Evolutionary conservation across 64 coral and sea anemone species (phyloP).

Genomic region (Stylophora pistillata): DNA sequence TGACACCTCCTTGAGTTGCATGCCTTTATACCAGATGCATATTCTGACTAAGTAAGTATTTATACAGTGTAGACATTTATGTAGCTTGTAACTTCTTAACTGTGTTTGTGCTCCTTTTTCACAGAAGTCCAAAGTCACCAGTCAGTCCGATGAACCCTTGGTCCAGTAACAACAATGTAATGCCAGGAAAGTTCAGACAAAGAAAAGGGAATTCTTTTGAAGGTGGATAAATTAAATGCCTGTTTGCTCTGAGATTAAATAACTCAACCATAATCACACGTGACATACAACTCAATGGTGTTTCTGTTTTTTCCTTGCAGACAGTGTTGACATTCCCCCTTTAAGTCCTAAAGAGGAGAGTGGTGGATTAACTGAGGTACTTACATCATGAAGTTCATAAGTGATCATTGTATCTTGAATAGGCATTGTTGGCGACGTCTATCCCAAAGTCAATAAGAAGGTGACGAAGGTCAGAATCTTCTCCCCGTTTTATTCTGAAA

Average conservation of each 20-base stretch:
- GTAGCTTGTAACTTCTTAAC: too few species aligned
- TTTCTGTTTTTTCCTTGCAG: not conserved
- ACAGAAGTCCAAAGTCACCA: constrained; percentile 20
- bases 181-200: not conserved
- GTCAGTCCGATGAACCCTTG: constrained; percentile 6
- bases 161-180: not conserved
- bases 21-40: too few species aligned
- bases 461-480: too few species aligned
- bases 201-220: constrained; percentile 28
- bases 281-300: too few species aligned
- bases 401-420: not conserved
- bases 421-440: not conserved
- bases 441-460: too few species aligned
- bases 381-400: too few species aligned
- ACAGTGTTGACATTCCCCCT: constrained; percentile 15
- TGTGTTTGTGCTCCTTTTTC: not conserved
- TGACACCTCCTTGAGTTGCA: too few species aligned
- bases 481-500: too few species aligned
- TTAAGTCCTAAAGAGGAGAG: not conserved
- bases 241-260: not conserved
- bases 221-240: not conserved
- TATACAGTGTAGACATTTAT: too few species aligned
- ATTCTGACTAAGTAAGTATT: too few species aligned
- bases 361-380: constrained; percentile 1
- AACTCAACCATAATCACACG: not conserved